Evolutionary conservation across 2,797 vertebrate genomes (phyloP).

Genomic region (Sebastes flavidus): DNA sequence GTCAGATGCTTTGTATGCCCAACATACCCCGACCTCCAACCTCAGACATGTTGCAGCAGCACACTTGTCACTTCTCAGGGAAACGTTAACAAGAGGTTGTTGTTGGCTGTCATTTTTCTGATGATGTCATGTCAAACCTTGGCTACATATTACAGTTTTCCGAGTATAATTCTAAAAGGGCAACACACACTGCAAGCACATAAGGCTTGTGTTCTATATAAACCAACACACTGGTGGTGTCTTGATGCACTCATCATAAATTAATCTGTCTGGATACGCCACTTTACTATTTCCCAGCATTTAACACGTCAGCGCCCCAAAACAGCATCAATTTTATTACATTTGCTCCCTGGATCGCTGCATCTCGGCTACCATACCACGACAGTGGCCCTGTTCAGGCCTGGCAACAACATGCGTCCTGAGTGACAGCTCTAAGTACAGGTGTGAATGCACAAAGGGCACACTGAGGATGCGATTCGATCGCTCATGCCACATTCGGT

Average conservation of each 20-base stretch:
- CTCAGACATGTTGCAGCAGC: background rate
- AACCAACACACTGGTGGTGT: background rate
- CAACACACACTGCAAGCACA: background rate
- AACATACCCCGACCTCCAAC: background rate
- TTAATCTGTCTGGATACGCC: background rate
- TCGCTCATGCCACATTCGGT: too few species aligned
- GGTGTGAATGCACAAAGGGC: too few species aligned
- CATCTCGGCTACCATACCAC: background rate
- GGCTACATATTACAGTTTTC: background rate
- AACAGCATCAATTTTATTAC: background rate
- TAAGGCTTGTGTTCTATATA: background rate
- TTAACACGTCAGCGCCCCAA: background rate
- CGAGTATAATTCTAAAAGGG: background rate
- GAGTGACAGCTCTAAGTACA: too few species aligned
- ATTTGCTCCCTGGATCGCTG: too few species aligned
- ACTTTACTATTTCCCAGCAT: too few species aligned
- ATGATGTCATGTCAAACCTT: background rate
- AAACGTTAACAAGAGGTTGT: background rate
- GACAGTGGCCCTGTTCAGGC: too few species aligned
- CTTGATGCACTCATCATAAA: background rate
- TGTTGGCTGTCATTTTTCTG: background rate
- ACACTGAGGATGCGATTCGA: too few species aligned
- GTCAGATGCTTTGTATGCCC: background rate
- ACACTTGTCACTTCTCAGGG: background rate
- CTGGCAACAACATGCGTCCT: too few species aligned